These are phyloP conservation scores for Piaya cayana DNA, from an alignment of 2,113 vertebrate genomes.

Conservation along the genomic window DNA sequence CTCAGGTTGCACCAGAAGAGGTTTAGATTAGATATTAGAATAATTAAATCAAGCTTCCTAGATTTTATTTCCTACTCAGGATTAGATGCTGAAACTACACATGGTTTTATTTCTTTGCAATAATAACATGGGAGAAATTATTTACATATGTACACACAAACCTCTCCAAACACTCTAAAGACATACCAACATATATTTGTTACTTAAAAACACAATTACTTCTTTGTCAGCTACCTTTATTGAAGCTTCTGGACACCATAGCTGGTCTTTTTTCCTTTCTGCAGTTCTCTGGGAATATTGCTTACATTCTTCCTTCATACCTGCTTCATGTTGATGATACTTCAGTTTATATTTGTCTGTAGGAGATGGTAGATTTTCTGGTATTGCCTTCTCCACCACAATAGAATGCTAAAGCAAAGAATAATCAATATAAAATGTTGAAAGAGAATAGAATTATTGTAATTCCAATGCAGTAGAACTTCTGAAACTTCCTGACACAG, in stretches of 20 bases:
- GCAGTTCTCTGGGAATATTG: conserved; percentile 46
- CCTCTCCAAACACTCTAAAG: background rate
- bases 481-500: background rate
- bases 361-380: conserved; percentile 66
- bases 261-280: conserved; percentile 25
- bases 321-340: conserved; percentile 63
- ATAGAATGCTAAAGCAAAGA: conserved; percentile 43
- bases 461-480: background rate
- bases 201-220: conserved; percentile 5
- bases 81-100: background rate
- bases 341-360: conserved; percentile 58
- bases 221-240: conserved; percentile 3
- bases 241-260: background rate
- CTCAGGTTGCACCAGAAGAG: no score
- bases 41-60: background rate
- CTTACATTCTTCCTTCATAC: conserved; percentile 62
- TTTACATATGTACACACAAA: background rate
- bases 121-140: background rate
- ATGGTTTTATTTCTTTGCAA: background rate
- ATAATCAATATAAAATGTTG: background rate
- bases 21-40: background rate
- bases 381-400: conserved; percentile 52
- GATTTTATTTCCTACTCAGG: background rate
- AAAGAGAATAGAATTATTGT: background rate
- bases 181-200: background rate